Evolutionary conservation across 2,888 invertebrate species (phyloP).

Genomic region (Aquatica leii): DNA sequence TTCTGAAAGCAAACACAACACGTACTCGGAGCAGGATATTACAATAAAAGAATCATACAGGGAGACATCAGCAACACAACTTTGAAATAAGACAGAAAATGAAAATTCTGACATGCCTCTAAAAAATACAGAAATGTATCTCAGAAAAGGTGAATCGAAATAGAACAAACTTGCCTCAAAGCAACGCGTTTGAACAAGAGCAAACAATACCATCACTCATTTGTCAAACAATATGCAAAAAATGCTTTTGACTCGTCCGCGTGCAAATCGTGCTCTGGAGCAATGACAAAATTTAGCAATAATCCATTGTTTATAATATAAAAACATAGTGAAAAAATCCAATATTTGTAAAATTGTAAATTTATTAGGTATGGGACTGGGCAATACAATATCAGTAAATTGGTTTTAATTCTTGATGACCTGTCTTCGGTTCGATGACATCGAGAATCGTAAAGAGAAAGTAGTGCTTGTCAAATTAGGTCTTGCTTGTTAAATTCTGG

Average conservation of each 20-base stretch:
- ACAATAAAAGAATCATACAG: neutral
- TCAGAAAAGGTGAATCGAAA: too few relatives aligned
- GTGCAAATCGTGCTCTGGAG: neutral
- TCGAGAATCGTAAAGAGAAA: too few relatives aligned
- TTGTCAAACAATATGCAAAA: too few relatives aligned
- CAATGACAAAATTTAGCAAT: neutral
- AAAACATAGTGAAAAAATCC: neutral
- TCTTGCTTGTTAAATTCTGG: neutral
- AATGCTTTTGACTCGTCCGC: too few relatives aligned
- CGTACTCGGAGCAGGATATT: neutral
- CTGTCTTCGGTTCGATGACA: too few relatives aligned
- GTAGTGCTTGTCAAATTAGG: neutral
- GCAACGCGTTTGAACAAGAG: too few relatives aligned
- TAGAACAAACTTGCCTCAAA: too few relatives aligned
- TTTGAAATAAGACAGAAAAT: neutral
- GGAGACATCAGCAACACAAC: neutral
- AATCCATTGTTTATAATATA: neutral
- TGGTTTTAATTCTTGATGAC: neutral
- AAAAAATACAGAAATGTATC: too few relatives aligned
- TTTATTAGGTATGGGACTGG: neutral
- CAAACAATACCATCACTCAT: too few relatives aligned
- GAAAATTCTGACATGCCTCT: too few relatives aligned
- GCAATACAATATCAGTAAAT: neutral
- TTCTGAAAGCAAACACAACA: neutral
- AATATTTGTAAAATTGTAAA: neutral